Base-by-base conservation (phyloP, 2,797 vertebrate genomes). In the Lateolabrax maculatus region DNA sequence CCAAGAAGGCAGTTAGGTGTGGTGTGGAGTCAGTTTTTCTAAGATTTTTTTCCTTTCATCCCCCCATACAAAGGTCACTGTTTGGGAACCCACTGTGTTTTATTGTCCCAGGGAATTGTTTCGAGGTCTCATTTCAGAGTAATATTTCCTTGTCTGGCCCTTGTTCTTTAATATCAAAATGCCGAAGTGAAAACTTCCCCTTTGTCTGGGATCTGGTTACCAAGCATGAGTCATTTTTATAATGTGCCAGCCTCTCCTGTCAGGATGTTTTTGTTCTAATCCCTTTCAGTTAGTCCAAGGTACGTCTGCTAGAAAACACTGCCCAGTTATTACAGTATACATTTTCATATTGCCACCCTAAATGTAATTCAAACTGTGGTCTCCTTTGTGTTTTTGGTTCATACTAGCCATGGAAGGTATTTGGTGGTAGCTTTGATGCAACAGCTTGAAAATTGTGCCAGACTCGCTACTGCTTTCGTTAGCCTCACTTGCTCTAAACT, bases 171-270 rank as follows among this genome's bases (percentile, higher is more conserved):
- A 85, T 84, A 86, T 90, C 74, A 89, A 85, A 91, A 94, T 85
- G 53, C 83, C 43, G 51, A 87, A 93, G 75, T 90, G 73, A 93
- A 93, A 92, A 90, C 78, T 74, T 93, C 84, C 89, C 77, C 75
- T 90, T 91, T 88, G 88, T 91, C 86, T 79, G 83, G 78, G 84
- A 89, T 94, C 78, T 90, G 84, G 90, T 93, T 94, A 90, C 90
- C 34, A 49, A 78, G 58, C 82, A 81, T 92, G 84, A 93, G 77
- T 94, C 88, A 87, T 89, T 87, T 88, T 88, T 67, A 83, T 84
- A 86, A 89, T 60, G 85, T 85, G 77, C 80, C 83, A 89, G 71
- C 71, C 71, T 91, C 84, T 77, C 71, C 71, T 85, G 81, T 91
- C 87, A 88, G 89, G 87, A 91, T 87, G 87, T 92, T 94, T 91